Percentiles rank a stretch among this genome's conserved stretches.
These are phyloP conservation scores for Diarsia brunnea DNA, from an alignment of 2,888 invertebrate genomes.

Conservation along the genomic window DNA sequence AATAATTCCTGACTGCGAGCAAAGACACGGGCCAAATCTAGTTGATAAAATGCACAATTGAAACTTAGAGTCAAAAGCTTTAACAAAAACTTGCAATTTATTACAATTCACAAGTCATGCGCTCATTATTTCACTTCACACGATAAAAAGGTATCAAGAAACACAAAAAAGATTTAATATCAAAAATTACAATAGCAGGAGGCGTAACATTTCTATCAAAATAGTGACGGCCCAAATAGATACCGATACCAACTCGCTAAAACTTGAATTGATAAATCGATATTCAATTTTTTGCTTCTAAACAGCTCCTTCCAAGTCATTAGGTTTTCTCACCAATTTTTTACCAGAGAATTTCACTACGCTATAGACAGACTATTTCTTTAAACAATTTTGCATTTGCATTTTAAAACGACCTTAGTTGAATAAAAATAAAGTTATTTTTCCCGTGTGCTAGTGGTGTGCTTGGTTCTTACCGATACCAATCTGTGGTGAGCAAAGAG, in stretches of 20 bases:
- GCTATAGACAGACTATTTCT: slow-evolving; percentile 69
- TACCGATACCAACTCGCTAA: slow-evolving; percentile 48
- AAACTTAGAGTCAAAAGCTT: background rate
- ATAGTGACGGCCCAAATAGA: slow-evolving; percentile 53
- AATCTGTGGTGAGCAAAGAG: slow-evolving; percentile 83
- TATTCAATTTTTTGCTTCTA: slow-evolving; percentile 58
- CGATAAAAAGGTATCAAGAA: slow-evolving; percentile 23
- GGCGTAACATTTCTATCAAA: slow-evolving; percentile 56
- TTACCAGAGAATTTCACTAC: slow-evolving; percentile 69
- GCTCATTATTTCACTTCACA: slow-evolving; percentile 32
- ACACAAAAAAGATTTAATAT: slow-evolving; percentile 27
- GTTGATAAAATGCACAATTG: slow-evolving; percentile 3
- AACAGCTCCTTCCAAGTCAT: slow-evolving; percentile 67
- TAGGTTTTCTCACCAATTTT: slow-evolving; percentile 71
- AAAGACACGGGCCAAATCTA: background rate
- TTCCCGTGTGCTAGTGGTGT: slow-evolving; percentile 42
- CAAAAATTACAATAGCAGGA: slow-evolving; percentile 27
- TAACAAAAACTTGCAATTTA: slow-evolving; percentile 36
- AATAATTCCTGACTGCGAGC: background rate
- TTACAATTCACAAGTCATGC: slow-evolving; percentile 45
- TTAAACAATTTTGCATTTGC: slow-evolving; percentile 63
- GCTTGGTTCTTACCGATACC: slow-evolving; percentile 76
- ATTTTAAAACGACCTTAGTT: slow-evolving; percentile 1
- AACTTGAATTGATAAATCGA: slow-evolving; percentile 58
- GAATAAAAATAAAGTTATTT: slow-evolving; percentile 54